Evolutionary conservation across 1,140 invertebrate species (phyloP).

Genomic region (Cataglyphis hispanica): DNA sequence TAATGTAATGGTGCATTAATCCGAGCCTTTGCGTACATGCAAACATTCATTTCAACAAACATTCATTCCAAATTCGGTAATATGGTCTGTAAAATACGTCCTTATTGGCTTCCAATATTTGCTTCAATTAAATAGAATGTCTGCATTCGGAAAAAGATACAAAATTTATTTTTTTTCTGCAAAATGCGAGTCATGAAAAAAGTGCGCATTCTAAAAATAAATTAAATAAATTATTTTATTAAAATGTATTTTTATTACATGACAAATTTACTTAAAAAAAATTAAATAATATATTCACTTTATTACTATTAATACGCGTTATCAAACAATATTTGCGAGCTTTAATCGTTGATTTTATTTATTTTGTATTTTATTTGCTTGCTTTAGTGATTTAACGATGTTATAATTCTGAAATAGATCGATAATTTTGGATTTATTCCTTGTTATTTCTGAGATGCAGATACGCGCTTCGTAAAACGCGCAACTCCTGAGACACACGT

Average conservation of each 20-base stretch:
- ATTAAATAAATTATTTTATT: slow-evolving; percentile 15
- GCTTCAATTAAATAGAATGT: slow-evolving; percentile 2
- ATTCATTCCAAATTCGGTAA: slow-evolving; percentile 25
- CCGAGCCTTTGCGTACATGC: slow-evolving; percentile 29
- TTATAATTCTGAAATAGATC: background rate
- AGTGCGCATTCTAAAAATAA: background rate
- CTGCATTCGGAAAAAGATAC: background rate
- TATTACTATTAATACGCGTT: background rate
- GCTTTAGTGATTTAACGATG: background rate
- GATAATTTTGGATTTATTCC: background rate
- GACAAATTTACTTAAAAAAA: background rate
- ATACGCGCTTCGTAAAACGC: background rate
- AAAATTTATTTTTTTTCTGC: background rate
- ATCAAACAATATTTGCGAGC: slow-evolving; percentile 8
- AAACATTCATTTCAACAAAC: slow-evolving; percentile 16
- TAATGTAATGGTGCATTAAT: slow-evolving; percentile 56
- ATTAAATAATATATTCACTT: slow-evolving; percentile 7
- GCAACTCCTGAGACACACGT: slow-evolving; percentile 1
- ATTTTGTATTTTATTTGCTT: background rate
- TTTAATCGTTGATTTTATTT: background rate
- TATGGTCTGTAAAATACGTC: slow-evolving; percentile 29
- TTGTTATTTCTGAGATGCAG: background rate
- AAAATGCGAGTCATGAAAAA: background rate
- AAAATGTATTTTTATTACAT: background rate
- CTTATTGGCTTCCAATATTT: slow-evolving; percentile 57